Evolutionary conservation across 1,140 invertebrate species (phyloP), one percentile per base, ranked within the genome.

Genomic region (Thaumatotibia leucotreta): DNA sequence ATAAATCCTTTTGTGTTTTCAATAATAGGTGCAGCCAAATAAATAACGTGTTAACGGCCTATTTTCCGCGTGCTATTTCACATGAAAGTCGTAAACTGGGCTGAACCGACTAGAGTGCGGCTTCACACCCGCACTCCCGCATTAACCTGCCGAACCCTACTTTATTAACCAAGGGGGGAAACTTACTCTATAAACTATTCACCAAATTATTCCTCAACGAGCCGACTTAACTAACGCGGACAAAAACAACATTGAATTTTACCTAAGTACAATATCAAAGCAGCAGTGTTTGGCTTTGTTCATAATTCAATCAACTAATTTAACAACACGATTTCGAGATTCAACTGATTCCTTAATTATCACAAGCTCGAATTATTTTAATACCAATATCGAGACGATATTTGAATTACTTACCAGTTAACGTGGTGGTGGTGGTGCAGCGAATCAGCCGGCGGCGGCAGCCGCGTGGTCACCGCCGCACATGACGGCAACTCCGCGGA

Each of bases 361-460:
- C 4, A 33, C 9, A 52, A 22, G 49, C 17, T 6, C 2, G 10
- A 39, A 39, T 39, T 39, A 11, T 11, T 39, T 39, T 11, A 10
- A n/a, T 39, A 39, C 31, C 9, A 39, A 2, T 39, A 39, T 10
- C 14, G 10, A 50, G 10, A 54, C 11, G 11, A 54, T 11, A 54
- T 33, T 24, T 24, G 5, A 31, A 49, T 23, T 70, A 85, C 85
- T 88, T 75, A 88, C 85, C 79, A 80, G 68, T 70, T 68, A 72
- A 80, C 76, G 76, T 77, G 77, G 73, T 73, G 72, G 64, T 63
- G 39, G 63, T 72, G 70, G 69, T 67, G 72, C 58, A 67, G 72
- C 23, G 52, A 5, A 52, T 84, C 77, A 88, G 63, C 86, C 86
- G 69, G 80, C 83, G 67, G 80, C 76, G 61, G 76, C 73, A 66